Evolutionary conservation across 2,113 vertebrate species (phyloP).

Genomic region (Cynoglossus semilaevis): DNA sequence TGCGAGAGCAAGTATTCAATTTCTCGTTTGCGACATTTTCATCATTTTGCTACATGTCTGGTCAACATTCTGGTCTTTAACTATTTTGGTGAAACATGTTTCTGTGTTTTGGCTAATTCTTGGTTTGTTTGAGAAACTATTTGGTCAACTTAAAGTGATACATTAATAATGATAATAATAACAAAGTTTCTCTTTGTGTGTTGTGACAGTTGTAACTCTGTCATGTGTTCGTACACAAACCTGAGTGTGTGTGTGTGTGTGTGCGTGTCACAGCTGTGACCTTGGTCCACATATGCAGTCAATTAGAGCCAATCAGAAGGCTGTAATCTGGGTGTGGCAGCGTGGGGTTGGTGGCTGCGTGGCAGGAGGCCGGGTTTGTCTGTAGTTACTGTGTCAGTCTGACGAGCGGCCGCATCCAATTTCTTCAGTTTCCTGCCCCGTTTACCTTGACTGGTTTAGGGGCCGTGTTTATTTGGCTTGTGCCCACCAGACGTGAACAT

Average conservation of each 20-base stretch:
- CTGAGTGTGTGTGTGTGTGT: constrained; percentile 3
- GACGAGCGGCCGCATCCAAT: constrained; percentile 40
- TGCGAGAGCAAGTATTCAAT: too few species aligned
- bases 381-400: constrained; percentile 66
- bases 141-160: too few species aligned
- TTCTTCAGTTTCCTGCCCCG: constrained; percentile 22
- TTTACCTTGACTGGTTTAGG: background rate
- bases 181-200: background rate
- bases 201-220: too few species aligned
- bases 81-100: too few species aligned
- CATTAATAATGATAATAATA: too few species aligned
- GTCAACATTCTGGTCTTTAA: too few species aligned
- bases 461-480: constrained; percentile 45
- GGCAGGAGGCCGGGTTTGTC: constrained; percentile 37
- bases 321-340: constrained; percentile 67
- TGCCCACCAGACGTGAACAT: constrained; percentile 24
- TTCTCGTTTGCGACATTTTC: too few species aligned
- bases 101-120: too few species aligned
- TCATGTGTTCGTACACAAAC: background rate
- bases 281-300: constrained; percentile 70
- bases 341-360: constrained; percentile 34
- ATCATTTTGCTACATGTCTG: too few species aligned
- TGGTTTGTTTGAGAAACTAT: too few species aligned
- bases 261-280: constrained; percentile 36
- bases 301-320: constrained; percentile 76